Percentiles rank a stretch among this genome's conserved stretches.
These are phyloP conservation scores for Rhopalosiphum nymphaeae DNA, from an alignment of 2,888 invertebrate genomes.

Conservation along the genomic window DNA sequence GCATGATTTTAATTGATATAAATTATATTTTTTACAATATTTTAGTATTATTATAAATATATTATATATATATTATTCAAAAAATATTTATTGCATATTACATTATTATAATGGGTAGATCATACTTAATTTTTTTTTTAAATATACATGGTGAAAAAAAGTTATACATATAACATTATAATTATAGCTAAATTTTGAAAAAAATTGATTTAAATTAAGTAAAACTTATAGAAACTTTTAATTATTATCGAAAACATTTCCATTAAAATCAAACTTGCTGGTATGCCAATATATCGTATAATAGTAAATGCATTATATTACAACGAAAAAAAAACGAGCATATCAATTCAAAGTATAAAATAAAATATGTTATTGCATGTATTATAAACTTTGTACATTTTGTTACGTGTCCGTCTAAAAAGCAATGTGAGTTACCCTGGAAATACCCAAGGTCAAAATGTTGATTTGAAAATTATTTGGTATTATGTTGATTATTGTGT, in stretches of 20 bases:
- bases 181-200: background rate
- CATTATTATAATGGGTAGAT: background rate
- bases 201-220: background rate
- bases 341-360: background rate
- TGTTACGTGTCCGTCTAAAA: background rate
- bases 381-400: background rate
- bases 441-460: background rate
- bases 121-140: no score
- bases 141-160: no score
- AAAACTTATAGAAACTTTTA: background rate
- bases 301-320: background rate
- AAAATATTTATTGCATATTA: background rate
- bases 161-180: no score
- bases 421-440: background rate
- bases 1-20: background rate
- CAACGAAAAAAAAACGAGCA: background rate
- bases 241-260: background rate
- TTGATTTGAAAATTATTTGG: background rate
- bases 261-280: background rate
- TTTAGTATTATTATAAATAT: background rate
- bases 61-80: background rate
- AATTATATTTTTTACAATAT: background rate
- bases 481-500: background rate
- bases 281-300: background rate
- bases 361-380: background rate